Evolutionary conservation across 2,888 invertebrate genomes (phyloP), one percentile per base, ranked within the genome.

Genomic region (Pimpla rufipes): DNA sequence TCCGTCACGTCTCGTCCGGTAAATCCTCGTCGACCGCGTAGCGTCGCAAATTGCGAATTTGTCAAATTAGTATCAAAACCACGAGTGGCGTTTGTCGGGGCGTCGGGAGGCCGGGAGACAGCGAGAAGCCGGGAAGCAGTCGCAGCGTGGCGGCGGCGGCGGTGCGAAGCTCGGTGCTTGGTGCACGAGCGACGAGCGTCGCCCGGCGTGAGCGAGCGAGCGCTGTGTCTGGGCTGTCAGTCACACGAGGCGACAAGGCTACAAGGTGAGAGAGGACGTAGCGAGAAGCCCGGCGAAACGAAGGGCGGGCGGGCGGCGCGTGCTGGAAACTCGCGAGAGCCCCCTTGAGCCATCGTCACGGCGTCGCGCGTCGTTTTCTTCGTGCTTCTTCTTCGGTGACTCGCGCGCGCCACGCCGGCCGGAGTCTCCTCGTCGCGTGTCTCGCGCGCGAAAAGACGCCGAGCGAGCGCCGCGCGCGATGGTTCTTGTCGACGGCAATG

Each of bases 31-130:
- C 37, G 67, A 37, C 16, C 18, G 23, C 52, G 35, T 21, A 64
- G 35, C 71, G 82, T 79, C 67, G 76, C 66, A 74, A 85, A 85
- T 85, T 80, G 79, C 79, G 23, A 85, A 82, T 80, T 85, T 85
- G 79, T 85, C 85, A 82, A 68, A 83, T 83, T 83, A 83, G 52
- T 52, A 73, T 79, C 67, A 73, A 73, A 68, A 82, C 42, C 67
- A 55, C 35, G 40, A 74, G 74, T 77, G 77, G 42, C 64, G 64
- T 68, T 82, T 80, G 75, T 82, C 74, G 64, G 45, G 73, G 35
- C 62, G 52, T 64, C 57, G 75, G 79, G 37, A 40, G 70, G 23
- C 13, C 42, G 57, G n/a, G n/a, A n/a, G n/a, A 45, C 45, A 45
- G 62, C 47, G 68, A 70, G 57, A 79, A 73, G 21, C 66, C 37